These are phyloP conservation scores for Anseranas semipalmata DNA, from an alignment of 2,113 vertebrate genomes.

Conservation along the genomic window DNA sequence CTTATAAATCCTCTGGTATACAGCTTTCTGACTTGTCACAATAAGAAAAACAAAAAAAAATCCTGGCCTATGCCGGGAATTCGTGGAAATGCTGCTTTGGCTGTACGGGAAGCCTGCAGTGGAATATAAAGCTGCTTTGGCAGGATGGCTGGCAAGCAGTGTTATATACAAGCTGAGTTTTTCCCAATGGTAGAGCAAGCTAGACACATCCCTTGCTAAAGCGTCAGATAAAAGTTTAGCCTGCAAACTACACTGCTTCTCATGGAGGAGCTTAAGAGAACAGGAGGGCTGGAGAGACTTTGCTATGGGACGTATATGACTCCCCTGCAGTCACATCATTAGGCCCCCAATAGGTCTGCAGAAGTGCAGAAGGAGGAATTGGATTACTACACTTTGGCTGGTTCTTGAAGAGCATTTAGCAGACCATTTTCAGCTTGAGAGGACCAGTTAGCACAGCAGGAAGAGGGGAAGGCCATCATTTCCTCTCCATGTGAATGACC, in stretches of 20 bases:
- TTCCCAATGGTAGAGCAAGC: not conserved
- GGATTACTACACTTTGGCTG: not conserved
- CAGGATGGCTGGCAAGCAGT: not conserved
- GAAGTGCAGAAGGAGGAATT: not conserved
- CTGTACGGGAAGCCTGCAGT: not conserved
- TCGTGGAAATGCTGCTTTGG: not conserved
- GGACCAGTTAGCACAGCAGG: conserved; percentile 20
- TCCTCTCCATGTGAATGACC: not conserved
- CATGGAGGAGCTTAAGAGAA: not conserved
- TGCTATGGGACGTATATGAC: not conserved
- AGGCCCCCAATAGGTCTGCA: not conserved
- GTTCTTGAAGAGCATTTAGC: conserved; percentile 22
- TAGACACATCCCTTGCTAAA: not conserved
- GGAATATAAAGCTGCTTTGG: not conserved
- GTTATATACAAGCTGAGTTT: not conserved
- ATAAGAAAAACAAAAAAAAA: not conserved
- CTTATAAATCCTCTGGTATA: not conserved
- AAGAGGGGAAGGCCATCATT: not conserved
- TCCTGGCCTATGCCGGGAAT: not conserved
- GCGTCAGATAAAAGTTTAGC: not conserved
- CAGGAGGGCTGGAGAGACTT: not conserved
- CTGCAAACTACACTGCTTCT: not conserved
- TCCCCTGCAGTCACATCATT: not conserved
- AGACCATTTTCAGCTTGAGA: conserved; percentile 28
- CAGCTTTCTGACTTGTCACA: not conserved